Evolutionary conservation across 2,113 vertebrate genomes (phyloP).

Genomic region (Maccullochella peelii): DNA sequence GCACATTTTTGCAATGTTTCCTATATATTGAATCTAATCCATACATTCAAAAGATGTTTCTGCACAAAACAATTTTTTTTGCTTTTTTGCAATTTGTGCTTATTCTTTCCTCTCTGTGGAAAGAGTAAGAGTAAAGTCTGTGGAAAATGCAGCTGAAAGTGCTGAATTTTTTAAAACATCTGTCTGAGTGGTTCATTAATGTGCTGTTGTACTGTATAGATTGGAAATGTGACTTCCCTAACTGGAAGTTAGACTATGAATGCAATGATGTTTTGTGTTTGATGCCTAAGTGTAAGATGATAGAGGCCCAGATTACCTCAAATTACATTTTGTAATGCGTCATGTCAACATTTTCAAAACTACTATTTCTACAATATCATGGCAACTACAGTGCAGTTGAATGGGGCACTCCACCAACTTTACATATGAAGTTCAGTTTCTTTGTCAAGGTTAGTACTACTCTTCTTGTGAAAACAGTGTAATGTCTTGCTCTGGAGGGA

Average conservation of each 20-base stretch:
- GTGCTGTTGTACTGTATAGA: background rate
- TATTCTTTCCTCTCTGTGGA: background rate
- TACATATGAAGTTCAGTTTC: background rate
- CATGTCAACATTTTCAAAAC: background rate
- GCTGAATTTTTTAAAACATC: background rate
- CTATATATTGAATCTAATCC: background rate
- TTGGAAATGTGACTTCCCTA: background rate
- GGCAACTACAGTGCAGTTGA: background rate
- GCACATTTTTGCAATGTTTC: conserved; percentile 6
- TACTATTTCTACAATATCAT: background rate
- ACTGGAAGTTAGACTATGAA: background rate
- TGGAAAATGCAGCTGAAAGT: background rate
- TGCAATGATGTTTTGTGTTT: background rate
- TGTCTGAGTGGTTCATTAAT: background rate
- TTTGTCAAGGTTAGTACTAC: background rate
- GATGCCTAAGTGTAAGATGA: background rate
- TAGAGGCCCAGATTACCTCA: background rate
- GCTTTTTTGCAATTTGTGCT: background rate
- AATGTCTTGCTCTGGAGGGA: background rate
- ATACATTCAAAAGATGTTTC: no score
- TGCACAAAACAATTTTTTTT: background rate
- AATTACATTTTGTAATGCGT: background rate
- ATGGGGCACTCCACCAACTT: background rate
- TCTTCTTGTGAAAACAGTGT: background rate
- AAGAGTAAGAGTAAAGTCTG: no score